phyloP scores from a whole-genome alignment of 1,140 invertebrate genomes.

The Conopomorpha cramerella region DNA sequence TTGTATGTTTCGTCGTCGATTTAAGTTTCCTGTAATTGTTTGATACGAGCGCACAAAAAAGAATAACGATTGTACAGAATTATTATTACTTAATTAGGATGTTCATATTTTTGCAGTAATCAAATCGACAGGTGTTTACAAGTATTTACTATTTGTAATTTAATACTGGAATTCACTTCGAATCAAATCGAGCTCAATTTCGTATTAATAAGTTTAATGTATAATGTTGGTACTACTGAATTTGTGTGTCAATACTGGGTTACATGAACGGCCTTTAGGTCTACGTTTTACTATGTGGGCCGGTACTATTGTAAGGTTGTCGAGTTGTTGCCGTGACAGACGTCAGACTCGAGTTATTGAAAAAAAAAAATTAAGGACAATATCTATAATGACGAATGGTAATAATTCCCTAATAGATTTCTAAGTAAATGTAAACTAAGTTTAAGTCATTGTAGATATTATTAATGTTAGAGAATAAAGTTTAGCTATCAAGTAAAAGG shows the following conservation, averaged over 20 bases:
- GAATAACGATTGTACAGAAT: slow-evolving; percentile 45
- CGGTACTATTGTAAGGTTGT: no score
- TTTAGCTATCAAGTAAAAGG: no score
- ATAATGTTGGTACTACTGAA: no score
- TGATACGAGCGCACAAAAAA: slow-evolving; percentile 53
- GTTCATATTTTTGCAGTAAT: slow-evolving; percentile 21
- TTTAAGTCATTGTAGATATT: slow-evolving; percentile 42
- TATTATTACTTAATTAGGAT: slow-evolving; percentile 28
- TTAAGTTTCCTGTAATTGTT: slow-evolving; percentile 30
- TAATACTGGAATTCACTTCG: slow-evolving; percentile 43
- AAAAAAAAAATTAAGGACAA: slow-evolving; percentile 58
- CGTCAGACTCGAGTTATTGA: slow-evolving; percentile 54
- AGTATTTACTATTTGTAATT: slow-evolving; percentile 20
- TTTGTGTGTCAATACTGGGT: no score
- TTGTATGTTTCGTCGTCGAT: slow-evolving; percentile 27
- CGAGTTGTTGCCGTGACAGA: no score
- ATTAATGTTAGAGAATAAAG: slow-evolving; percentile 25
- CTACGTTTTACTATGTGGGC: no score
- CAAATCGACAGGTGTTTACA: slow-evolving; percentile 17
- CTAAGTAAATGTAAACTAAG: slow-evolving; percentile 32
- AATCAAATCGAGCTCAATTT: slow-evolving; percentile 58
- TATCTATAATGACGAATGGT: slow-evolving; percentile 49
- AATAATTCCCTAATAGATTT: no score
- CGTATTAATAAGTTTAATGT: slow-evolving; percentile 43
- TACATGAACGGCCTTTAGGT: no score